These are phyloP conservation scores for Callospermophilus lateralis DNA, from an alignment of 2,113 vertebrate genomes.

Conservation along the genomic window DNA sequence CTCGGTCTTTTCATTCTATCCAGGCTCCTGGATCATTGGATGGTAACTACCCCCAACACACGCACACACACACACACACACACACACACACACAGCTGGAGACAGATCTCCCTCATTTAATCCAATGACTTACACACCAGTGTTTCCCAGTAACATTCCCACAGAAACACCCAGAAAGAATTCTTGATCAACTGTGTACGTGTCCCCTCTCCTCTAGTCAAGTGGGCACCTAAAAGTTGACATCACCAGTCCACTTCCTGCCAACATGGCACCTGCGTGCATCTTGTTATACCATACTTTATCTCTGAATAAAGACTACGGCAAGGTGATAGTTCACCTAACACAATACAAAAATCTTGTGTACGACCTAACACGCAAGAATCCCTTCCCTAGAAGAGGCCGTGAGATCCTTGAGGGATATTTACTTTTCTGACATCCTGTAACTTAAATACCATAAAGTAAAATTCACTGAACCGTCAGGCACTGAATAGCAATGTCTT, in stretches of 20 bases:
- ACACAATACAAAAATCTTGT: background rate
- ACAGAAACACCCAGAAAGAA: background rate
- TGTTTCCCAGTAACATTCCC: background rate
- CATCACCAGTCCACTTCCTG: background rate
- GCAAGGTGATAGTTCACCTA: background rate
- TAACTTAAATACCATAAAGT: background rate
- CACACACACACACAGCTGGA: too few species aligned
- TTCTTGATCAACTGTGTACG: too few species aligned
- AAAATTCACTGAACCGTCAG: background rate
- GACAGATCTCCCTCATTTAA: background rate
- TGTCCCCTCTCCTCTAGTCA: background rate
- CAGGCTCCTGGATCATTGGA: too few species aligned
- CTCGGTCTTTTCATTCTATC: background rate
- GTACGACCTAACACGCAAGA: background rate
- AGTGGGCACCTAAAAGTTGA: background rate
- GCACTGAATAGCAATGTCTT: too few species aligned
- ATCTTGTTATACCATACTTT: background rate
- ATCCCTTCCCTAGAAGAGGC: background rate
- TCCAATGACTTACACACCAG: background rate
- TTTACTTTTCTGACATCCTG: background rate
- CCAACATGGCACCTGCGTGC: background rate
- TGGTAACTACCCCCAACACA: too few species aligned
- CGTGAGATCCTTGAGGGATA: background rate
- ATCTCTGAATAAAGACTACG: too few species aligned
- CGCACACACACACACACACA: too few species aligned